Percentiles rank a stretch among this genome's conserved stretches.
Conservation (phyloP, 1,140 invertebrate species). For the Drosophila pectinifera region DNA sequence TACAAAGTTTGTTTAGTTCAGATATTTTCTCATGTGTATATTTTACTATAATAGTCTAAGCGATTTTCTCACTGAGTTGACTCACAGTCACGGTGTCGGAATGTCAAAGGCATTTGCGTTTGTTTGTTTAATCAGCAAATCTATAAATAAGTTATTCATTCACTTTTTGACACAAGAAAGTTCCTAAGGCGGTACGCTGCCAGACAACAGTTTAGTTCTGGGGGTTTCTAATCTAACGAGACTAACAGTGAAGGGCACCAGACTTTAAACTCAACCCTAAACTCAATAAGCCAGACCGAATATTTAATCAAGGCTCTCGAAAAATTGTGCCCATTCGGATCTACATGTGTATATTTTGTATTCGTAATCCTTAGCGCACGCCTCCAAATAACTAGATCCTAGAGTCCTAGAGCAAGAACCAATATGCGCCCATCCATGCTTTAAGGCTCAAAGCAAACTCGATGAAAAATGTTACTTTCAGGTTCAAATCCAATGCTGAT, state of each 20-base stretch:
- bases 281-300: rapidly evolving
- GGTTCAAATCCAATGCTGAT: not conserved
- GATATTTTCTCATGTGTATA: constrained; percentile 1
- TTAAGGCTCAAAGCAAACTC: too few species aligned
- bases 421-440: not conserved
- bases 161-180: constrained; percentile 48
- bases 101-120: constrained; percentile 34
- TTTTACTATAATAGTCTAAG: constrained; percentile 5
- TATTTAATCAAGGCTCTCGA: not conserved
- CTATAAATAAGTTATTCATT: constrained; percentile 73
- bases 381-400: too few species aligned
- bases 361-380: not conserved
- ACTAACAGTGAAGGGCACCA: not conserved
- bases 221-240: not conserved
- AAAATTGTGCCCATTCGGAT: not conserved
- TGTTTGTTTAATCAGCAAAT: constrained; percentile 71
- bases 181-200: constrained; percentile 16
- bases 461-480: not conserved
- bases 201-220: not conserved
- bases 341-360: too few species aligned
- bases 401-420: not conserved
- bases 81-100: constrained; percentile 26
- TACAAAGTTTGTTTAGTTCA: constrained; percentile 13
- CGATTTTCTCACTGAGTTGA: constrained; percentile 40
- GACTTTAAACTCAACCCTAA: too few species aligned